phyloP scores from a whole-genome alignment of 2,888 invertebrate species.

The Ornithoptera priamus region DNA sequence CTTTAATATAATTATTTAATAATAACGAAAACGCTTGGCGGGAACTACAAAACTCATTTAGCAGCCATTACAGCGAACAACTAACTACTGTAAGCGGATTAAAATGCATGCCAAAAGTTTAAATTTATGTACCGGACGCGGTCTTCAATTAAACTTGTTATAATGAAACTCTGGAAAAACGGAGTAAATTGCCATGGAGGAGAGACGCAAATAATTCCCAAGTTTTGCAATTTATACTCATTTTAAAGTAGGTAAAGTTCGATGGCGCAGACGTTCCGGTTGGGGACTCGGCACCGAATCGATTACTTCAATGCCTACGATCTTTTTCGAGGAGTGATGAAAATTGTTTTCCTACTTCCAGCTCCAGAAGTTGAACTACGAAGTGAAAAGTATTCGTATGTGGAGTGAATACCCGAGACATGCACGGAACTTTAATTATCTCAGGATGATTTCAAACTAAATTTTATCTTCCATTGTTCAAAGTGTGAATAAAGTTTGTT shows the following conservation, averaged over 20 bases:
- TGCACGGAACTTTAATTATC: background rate
- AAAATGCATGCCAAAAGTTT: slow-evolving; percentile 75
- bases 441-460: background rate
- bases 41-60: slow-evolving; percentile 59
- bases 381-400: background rate
- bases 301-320: slow-evolving; percentile 40
- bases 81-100: slow-evolving; percentile 70
- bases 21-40: slow-evolving; percentile 38
- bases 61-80: slow-evolving; percentile 54
- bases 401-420: slow-evolving; percentile 4
- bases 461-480: background rate
- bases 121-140: slow-evolving; percentile 74
- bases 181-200: slow-evolving; percentile 61
- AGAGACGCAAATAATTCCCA: slow-evolving; percentile 68
- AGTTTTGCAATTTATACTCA: slow-evolving; percentile 73
- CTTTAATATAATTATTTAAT: slow-evolving; percentile 46
- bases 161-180: slow-evolving; percentile 72
- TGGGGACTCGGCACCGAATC: slow-evolving; percentile 43
- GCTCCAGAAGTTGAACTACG: slow-evolving; percentile 1
- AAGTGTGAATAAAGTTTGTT: background rate
- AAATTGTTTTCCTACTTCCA: slow-evolving; percentile 13
- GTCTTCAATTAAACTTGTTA: slow-evolving; percentile 77
- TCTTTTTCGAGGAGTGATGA: slow-evolving; percentile 19
- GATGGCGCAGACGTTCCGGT: slow-evolving; percentile 56
- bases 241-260: slow-evolving; percentile 64